phyloP scores from a whole-genome alignment of 2,113 vertebrate species.

The Hydrolagus affinis region DNA sequence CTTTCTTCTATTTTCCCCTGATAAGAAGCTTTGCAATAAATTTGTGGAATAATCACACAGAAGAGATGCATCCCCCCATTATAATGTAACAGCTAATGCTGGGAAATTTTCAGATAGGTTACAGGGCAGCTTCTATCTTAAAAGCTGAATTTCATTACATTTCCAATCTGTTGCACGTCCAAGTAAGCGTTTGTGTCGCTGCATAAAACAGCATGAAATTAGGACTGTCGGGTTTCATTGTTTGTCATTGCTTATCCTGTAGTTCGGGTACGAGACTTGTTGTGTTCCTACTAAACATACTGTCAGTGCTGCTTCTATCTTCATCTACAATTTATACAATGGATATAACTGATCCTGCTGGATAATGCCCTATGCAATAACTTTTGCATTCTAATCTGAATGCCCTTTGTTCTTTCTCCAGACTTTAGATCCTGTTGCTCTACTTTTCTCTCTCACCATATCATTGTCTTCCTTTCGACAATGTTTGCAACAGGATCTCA shows the following conservation, averaged over 20 bases:
- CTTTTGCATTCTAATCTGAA: background rate
- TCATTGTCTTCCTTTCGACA: background rate
- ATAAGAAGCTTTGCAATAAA: background rate
- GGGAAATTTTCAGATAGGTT: too few species aligned
- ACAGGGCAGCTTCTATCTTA: too few species aligned
- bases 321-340: background rate
- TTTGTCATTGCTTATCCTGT: too few species aligned
- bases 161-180: background rate
- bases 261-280: too few species aligned
- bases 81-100: background rate
- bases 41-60: background rate
- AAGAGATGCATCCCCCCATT: background rate
- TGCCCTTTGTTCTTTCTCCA: background rate
- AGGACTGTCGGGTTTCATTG: too few species aligned
- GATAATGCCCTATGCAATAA: background rate
- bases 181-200: too few species aligned
- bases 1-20: background rate
- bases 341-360: too few species aligned
- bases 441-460: background rate
- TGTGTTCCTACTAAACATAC: too few species aligned
- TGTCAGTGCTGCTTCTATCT: background rate
- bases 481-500: background rate
- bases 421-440: background rate
- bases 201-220: too few species aligned
- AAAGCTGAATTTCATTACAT: too few species aligned